Percentiles rank a stretch among this genome's conserved stretches.
phyloP scores from a whole-genome alignment of 2,888 invertebrate genomes.

The Pollenia labialis region DNA sequence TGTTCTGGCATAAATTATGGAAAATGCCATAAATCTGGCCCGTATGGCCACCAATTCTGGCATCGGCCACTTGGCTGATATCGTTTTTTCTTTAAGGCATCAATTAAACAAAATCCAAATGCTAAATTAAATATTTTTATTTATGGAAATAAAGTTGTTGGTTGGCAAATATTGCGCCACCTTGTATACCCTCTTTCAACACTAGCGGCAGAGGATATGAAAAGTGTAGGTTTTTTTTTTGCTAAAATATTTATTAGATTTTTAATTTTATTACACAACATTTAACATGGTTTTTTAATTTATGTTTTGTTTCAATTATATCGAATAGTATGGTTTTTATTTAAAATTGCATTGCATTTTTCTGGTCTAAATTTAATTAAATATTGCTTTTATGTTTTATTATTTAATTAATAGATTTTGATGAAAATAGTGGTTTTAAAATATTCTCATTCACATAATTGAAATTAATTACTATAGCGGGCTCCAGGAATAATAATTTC shows the following conservation, averaged over 20 bases:
- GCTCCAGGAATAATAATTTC: neutral
- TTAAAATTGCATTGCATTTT: neutral
- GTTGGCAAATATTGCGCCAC: too few species aligned
- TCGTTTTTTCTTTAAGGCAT: too few species aligned
- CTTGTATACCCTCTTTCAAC: too few species aligned
- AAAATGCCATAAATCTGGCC: too few species aligned
- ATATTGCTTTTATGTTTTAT: slow-evolving; percentile 25
- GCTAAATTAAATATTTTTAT: too few species aligned
- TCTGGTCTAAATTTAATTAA: slow-evolving; percentile 33
- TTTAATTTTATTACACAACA: slow-evolving; percentile 34
- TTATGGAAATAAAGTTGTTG: too few species aligned
- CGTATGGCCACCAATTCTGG: too few species aligned
- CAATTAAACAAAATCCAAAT: too few species aligned
- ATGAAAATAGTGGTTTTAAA: slow-evolving; percentile 30
- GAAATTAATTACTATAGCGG: slow-evolving; percentile 11
- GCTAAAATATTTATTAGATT: slow-evolving; percentile 12
- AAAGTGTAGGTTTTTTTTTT: neutral
- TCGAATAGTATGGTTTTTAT: neutral
- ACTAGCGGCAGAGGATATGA: neutral
- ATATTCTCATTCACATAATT: slow-evolving; percentile 5
- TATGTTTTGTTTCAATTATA: slow-evolving; percentile 10
- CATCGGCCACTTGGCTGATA: too few species aligned
- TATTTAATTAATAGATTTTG: slow-evolving; percentile 36
- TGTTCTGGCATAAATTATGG: too few species aligned
- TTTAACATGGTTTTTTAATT: neutral